Base-by-base conservation (phyloP, 2,888 invertebrate species). In the Meteorus colon region DNA sequence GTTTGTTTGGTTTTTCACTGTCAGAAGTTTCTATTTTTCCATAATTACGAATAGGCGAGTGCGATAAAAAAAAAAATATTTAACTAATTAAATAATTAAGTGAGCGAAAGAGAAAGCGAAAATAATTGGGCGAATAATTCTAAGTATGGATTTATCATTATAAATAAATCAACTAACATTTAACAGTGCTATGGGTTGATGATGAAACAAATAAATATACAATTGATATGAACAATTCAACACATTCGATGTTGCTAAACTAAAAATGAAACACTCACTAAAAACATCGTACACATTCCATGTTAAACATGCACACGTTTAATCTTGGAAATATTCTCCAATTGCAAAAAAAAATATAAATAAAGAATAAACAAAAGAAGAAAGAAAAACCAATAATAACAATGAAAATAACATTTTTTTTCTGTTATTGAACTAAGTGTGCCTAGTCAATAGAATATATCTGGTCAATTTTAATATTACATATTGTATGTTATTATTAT, bases 391-490 rank as follows among this genome's bases (percentile, higher is more conserved):
- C 29, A 65, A 63, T 45, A 41, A 41, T 12, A 29, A 71, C 19
- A 66, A 63, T 41, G 55, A 78, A 75, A 79, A 77, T 81, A 81
- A 77, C 83, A 84, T 91, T 92, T 29, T 74, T 79, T 91, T 91
- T 91, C 91, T 92, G 92, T 91, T 91, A 91, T 91, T 89, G 90
- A 91, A 92, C 91, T 92, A 92, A 91, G 92, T 92, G 92, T 92
- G 92, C 92, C 92, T 92, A 92, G 92, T 92, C 92, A 92, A 91
- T 92, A 92, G 92, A 91, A 91, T 92, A 88, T 88, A 89, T 92
- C 91, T 91, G 90, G 92, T 92, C 92, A 92, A 92, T 91, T 91
- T 91, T 91, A 91, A 88, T 87, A 87, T 88, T 86, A 86, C 83
- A 86, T 84, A 86, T 86, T 83, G 84, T 82, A 82, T 79, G 82